Evolutionary conservation across 2,888 invertebrate genomes (phyloP).

Genomic region (Apamea sordens): DNA sequence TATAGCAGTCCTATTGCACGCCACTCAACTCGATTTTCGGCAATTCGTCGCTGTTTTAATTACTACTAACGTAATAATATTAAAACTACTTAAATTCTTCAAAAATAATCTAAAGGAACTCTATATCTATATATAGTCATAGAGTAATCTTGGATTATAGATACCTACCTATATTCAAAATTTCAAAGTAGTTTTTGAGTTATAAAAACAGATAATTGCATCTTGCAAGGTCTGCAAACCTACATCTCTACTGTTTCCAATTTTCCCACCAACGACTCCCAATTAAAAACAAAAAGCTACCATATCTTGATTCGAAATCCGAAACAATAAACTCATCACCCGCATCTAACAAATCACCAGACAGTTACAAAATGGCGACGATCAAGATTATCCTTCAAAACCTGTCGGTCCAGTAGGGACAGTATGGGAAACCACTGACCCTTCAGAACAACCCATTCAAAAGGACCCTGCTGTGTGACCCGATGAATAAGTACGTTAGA

Average conservation of each 20-base stretch:
- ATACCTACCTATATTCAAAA: too few relatives aligned
- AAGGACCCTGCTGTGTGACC: constrained; percentile 38
- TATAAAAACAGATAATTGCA: not conserved
- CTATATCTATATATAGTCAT: too few relatives aligned
- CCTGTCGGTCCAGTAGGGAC: constrained; percentile 37
- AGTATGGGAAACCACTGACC: constrained; percentile 59
- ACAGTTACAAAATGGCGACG: constrained; percentile 36
- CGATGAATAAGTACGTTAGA: constrained; percentile 37
- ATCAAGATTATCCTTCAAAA: constrained; percentile 50
- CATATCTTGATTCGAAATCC: constrained; percentile 30
- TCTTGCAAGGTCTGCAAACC: not conserved
- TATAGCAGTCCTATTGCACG: too few relatives aligned
- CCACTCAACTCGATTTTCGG: too few relatives aligned
- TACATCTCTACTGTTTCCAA: not conserved
- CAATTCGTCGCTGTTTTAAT: too few relatives aligned
- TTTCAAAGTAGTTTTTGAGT: too few relatives aligned
- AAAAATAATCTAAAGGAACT: too few relatives aligned
- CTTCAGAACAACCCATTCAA: constrained; percentile 36
- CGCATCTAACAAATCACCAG: constrained; percentile 45
- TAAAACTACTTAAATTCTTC: too few relatives aligned
- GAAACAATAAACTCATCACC: constrained; percentile 38
- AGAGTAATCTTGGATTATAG: too few relatives aligned
- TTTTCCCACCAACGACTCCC: not conserved
- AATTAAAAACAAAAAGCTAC: not conserved
- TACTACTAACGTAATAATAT: too few relatives aligned